Evolutionary conservation across 1,140 invertebrate genomes (phyloP), one percentile per base, ranked within the genome.

Genomic region (Mactra quadrangularis): DNA sequence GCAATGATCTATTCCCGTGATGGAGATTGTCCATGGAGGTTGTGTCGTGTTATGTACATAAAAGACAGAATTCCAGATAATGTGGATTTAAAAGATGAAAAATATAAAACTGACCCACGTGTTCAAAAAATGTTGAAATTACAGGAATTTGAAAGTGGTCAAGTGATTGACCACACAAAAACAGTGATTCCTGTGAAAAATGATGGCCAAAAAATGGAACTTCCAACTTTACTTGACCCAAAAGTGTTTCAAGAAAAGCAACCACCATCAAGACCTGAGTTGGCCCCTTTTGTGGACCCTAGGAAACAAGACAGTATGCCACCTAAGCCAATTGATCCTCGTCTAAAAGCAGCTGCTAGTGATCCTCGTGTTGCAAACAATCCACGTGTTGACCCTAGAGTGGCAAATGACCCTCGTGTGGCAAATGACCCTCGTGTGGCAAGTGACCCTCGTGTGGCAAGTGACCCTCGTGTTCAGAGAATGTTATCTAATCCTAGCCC

Each of bases 101-200:
- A 74, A 31, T 90, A 83, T 55, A 87, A 86, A 68, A 66, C 82
- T 81, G 90, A 91, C 78, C 90, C 90, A 13, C 81, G 90, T 38
- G 84, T 90, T 31, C 87, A 89, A 82, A 87, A 87, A 79, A 68
- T 86, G 29, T 50, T 86, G 6, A 82, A 82, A 72, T 13, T 71
- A 35, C 78, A 82, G 57, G 68, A 71, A 62, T 29, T 66, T 29
- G 76, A 78, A 60, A 78, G 60, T 78, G 76, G 76, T 13, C 64
- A 78, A 68, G 76, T 78, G 47, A 78, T 78, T 33, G 76, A 78
- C 55, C 76, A 78, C 52, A 35, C 76, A n/a, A 78, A 78, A 78
- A 68, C 62, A 31, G 47, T 68, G 38, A 1, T 78, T 9, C 31
- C 76, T 4, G 31, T 17, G 17, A 78, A 66, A 68, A 57, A 0